Base-by-base conservation (phyloP, 1,140 invertebrate genomes). In the Caerostris extrusa region DNA sequence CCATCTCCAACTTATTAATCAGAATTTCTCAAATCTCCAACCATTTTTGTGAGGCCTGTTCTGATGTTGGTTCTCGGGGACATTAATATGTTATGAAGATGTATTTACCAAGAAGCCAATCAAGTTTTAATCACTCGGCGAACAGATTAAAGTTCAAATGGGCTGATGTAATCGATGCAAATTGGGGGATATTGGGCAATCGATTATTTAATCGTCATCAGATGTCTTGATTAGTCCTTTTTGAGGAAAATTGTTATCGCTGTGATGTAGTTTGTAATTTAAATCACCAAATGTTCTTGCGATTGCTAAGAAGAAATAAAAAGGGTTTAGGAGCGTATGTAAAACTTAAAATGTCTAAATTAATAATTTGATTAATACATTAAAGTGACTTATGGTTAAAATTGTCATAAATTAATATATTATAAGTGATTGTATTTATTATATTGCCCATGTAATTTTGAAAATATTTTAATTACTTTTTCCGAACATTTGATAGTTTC, bases 1-100 rank as follows among this genome's bases (percentile, higher is more conserved):
- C 10, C 5, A 7, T 34, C 19, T 14, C 69, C 3, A 8, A 0
- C 71, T 77, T 77, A 77, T 77, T 77, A 77, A 77, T 77, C 71
- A 50, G 71, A 77, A 50, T 14, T 77, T 77, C 71, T 5, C 71
- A 77, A 77, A 77, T 53, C 71, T 77, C 71, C 50, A 12, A 77
- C 3, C 8, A 34, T 34, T 34, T 34, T 34, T 77, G 34, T 50
- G 71, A 7, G 19, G 34, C 7, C 19, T 53, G 71, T 34, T 34
- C 34, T 77, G 53, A 77, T 77, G 34, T 50, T 34, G 2, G 71
- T 34, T 77, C 71, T 53, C 71, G 50, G 71, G 8, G 34, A 77
- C 71, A 77, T 77, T 77, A 77, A 77, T 34, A 50, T 77, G 71
- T 77, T 77, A 77, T 77, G 71, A 77, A 77, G 71, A 77, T 77